Percentiles rank a stretch among this genome's conserved stretches.
These are phyloP conservation scores for Sardinella longiceps DNA, from an alignment of 2,797 vertebrate species.

Conservation along the genomic window DNA sequence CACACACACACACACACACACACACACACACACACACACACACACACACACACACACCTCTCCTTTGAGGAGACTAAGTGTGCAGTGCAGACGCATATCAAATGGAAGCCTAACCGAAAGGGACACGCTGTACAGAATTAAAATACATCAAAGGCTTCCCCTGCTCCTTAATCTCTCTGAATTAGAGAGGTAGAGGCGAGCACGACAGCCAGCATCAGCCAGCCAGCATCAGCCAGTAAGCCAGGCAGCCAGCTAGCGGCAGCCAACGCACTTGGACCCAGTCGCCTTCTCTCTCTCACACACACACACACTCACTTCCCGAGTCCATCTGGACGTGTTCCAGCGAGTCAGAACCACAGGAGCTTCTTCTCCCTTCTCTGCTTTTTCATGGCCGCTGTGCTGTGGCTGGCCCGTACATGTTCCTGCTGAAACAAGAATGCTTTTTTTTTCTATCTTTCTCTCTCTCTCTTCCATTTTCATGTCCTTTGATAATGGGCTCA, in stretches of 20 bases:
- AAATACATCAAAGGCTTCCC: slow-evolving; percentile 3
- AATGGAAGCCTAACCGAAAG: neutral
- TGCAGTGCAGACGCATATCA: neutral
- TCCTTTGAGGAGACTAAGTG: neutral
- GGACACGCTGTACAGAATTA: neutral
- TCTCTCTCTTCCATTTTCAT: neutral
- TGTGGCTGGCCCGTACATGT: neutral
- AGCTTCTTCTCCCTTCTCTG: neutral
- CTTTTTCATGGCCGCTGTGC: neutral
- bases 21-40: neutral
- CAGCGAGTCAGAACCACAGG: neutral
- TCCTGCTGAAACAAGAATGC: neutral
- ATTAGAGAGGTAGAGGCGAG: slow-evolving; percentile 4
- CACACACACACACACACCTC: neutral
- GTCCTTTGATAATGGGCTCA: neutral
- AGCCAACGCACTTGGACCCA: neutral
- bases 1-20: too few species aligned
- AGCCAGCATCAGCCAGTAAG: neutral
- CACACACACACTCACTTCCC: too few species aligned
- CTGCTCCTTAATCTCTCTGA: neutral
- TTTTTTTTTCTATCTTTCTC: neutral
- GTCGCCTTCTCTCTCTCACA: too few species aligned
- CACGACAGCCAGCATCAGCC: neutral
- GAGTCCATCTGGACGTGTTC: neutral
- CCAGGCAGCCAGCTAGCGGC: neutral